Conservation (phyloP, 2,113 vertebrate species). For the Erpornis zantholeuca region DNA sequence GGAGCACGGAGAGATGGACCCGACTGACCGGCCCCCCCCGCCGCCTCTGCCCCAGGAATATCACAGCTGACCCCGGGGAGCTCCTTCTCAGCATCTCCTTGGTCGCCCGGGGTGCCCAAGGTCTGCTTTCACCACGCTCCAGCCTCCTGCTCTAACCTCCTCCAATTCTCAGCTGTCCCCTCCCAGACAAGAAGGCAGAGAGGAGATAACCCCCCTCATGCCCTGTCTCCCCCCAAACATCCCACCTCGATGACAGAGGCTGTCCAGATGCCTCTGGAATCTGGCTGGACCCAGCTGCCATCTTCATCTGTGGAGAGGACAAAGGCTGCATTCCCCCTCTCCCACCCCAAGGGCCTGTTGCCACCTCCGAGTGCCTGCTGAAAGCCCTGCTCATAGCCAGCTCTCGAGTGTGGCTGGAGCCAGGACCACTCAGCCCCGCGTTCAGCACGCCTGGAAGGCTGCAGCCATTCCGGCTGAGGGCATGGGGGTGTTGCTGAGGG, state of each 20-base stretch:
- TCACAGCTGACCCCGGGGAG: neutral
- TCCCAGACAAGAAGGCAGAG: neutral
- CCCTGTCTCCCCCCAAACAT: neutral
- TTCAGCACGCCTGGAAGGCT: neutral
- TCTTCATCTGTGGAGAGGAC: slow-evolving; percentile 15
- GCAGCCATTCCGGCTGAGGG: neutral
- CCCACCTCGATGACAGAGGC: slow-evolving; percentile 68
- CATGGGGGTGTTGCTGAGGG: neutral
- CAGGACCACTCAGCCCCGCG: slow-evolving; percentile 71
- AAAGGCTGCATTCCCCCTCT: slow-evolving; percentile 43
- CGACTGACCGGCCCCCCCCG: neutral
- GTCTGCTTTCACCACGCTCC: neutral
- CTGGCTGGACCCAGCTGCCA: neutral
- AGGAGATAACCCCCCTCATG: neutral
- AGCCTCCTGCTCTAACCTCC: neutral
- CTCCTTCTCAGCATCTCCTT: neutral
- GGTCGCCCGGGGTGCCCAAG: neutral
- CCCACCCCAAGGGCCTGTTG: slow-evolving; percentile 65
- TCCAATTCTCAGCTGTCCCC: neutral
- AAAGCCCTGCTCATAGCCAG: slow-evolving; percentile 71
- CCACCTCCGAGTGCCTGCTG: slow-evolving; percentile 74
- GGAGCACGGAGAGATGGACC: slow-evolving; percentile 69
- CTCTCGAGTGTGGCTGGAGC: slow-evolving; percentile 73
- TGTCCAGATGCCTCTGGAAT: slow-evolving; percentile 81
- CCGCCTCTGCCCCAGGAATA: neutral